phyloP scores from a whole-genome alignment of 35 echinoderm and acorn worm species.

The Ophiothrix spiculata region DNA sequence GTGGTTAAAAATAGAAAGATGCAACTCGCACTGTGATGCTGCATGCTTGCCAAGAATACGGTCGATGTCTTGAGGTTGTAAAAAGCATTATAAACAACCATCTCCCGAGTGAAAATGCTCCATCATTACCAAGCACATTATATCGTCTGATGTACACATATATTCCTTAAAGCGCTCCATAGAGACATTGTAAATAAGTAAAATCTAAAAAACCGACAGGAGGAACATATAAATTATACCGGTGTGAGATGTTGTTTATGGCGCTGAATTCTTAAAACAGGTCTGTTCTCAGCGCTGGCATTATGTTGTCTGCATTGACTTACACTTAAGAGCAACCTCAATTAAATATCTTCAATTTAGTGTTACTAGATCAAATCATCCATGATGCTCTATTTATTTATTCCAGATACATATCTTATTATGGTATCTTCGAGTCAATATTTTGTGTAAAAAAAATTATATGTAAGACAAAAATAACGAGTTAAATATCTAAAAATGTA shows the following conservation, averaged over 20 bases:
- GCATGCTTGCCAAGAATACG: neutral
- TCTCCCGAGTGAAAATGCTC: neutral
- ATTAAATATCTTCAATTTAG: constrained; percentile 4
- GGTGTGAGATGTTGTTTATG: neutral
- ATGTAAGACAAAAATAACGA: too few relatives aligned
- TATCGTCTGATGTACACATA: neutral
- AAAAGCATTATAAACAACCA: neutral
- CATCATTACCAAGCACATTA: neutral
- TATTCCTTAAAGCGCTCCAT: neutral
- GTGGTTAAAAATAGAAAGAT: neutral
- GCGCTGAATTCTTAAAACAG: neutral
- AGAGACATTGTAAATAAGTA: neutral
- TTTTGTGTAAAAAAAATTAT: too few relatives aligned
- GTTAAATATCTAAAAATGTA: too few relatives aligned
- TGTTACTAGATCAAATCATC: constrained; percentile 12
- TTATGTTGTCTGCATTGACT: neutral
- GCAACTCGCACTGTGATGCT: neutral
- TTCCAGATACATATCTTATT: too few relatives aligned
- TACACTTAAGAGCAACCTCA: neutral
- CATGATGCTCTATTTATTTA: too few relatives aligned
- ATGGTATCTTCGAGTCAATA: too few relatives aligned
- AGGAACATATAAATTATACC: neutral
- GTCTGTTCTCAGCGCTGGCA: neutral
- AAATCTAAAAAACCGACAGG: neutral
- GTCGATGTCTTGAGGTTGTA: neutral